Percentiles rank a stretch among this genome's conserved stretches.
These are phyloP conservation scores for Phalera bucephala DNA, from an alignment of 2,888 invertebrate species.

Conservation along the genomic window DNA sequence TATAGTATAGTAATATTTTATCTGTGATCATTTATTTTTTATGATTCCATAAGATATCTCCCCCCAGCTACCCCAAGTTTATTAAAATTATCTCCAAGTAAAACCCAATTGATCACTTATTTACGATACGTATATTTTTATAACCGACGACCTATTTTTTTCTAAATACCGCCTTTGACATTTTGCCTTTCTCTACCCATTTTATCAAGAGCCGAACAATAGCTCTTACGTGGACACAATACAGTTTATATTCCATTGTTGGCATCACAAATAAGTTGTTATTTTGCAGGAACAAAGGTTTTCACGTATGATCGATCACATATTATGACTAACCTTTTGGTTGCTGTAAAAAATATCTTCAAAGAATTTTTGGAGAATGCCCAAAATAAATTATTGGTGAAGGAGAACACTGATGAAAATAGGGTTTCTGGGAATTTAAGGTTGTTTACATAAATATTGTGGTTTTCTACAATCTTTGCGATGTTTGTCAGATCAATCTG, in stretches of 20 bases:
- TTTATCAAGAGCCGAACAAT: background rate
- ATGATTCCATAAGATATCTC: too few species aligned
- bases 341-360: constrained; percentile 25
- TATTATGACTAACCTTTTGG: constrained; percentile 37
- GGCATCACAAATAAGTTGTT: constrained; percentile 9
- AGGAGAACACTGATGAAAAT: background rate
- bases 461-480: too few species aligned
- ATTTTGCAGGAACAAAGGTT: constrained; percentile 39
- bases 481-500: too few species aligned
- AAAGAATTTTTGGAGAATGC: constrained; percentile 8
- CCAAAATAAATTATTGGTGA: background rate
- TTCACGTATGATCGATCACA: constrained; percentile 56
- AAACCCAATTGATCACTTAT: background rate
- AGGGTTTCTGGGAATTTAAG: background rate
- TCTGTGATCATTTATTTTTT: too few species aligned
- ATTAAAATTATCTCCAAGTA: background rate
- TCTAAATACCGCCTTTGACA: constrained; percentile 34
- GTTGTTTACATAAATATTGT: too few species aligned
- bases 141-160: constrained; percentile 33
- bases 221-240: constrained; percentile 3
- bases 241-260: constrained; percentile 11
- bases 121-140: constrained; percentile 5
- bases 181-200: constrained; percentile 15
- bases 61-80: background rate
- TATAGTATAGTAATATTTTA: too few species aligned